Evolutionary conservation across 2,113 vertebrate genomes (phyloP), one percentile per base, ranked within the genome.

Genomic region (Climacteris rufus): DNA sequence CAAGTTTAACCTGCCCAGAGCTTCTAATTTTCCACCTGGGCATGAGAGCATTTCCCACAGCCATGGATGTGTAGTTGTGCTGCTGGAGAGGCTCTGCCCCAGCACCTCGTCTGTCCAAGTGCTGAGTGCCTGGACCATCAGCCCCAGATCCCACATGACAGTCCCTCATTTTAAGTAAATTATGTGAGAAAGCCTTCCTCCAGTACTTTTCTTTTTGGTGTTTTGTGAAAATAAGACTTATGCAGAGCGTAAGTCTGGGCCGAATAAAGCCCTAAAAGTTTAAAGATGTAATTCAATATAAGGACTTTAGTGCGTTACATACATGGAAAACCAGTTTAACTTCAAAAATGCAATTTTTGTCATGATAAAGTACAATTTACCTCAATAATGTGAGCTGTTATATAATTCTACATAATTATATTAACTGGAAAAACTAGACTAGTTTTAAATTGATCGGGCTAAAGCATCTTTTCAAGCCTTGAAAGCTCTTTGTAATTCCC

Each of bases 371-470:
- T 97, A 96, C 97, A 96, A 98, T 98, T 98, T 98, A 97, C 98
- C 97, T 97, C 96, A 94, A 96, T 97, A 97, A 97, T 97, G 96
- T 96, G 94, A 97, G 97, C 94, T 96, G 97, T 98, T 98, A 97
- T 85, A 86, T 98, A 98, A 98, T 98, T 98, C 96, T 97, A 95
- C 95, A 89, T 98, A 98, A 98, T 98, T 98, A 97, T 97, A 98
- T 98, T 98, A 98, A 97, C 98, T 96, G 98, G 97, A 97, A 98
- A 97, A 97, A 97, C 97, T 94, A 96, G 97, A 97, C 97, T 97
- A 83, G 97, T 97, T 97, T 97, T 97, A 97, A 93, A 96, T 93
- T 97, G 98, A 96, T 98, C 91, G 27, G 96, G 93, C 98, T 96
- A 96, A 97, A 97, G 95, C 94, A 98, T 97, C 97, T 97, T 97